A percentile compares a stretch with the other conserved stretches of the same genome.
These are phyloP conservation scores for Artibeus lituratus DNA, from an alignment of 2,797 vertebrate species.

Conservation along the genomic window DNA sequence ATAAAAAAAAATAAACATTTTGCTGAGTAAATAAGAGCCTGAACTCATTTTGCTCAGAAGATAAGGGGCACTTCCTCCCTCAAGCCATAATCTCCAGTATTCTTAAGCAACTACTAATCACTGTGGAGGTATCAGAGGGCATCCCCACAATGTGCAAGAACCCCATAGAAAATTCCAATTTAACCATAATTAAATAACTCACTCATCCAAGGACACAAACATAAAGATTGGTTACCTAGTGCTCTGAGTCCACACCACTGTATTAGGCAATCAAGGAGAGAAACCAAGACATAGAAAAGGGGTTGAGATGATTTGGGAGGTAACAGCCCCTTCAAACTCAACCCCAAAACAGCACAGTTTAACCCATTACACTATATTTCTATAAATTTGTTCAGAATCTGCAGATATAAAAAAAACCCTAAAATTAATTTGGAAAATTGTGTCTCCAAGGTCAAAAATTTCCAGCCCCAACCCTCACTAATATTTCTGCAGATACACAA, in stretches of 20 bases:
- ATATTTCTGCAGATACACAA: not conserved
- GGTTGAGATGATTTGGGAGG: not conserved
- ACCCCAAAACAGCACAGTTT: not conserved
- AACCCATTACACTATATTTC: not conserved
- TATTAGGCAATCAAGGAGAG: not conserved
- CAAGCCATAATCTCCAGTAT: not conserved
- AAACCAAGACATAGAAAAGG: not conserved
- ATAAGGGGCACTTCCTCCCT: not conserved
- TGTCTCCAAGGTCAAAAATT: not conserved
- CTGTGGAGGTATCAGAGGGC: not conserved
- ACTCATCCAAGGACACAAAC: not conserved
- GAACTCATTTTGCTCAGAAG: not conserved
- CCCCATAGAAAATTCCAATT: not conserved
- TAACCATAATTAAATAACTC: not conserved
- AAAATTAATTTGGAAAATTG: not conserved
- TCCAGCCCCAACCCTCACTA: not conserved
- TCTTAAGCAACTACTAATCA: not conserved
- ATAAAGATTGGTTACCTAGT: not conserved
- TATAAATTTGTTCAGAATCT: not conserved
- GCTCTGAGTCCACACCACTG: not conserved
- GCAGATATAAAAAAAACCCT: not conserved
- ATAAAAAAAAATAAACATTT: not conserved
- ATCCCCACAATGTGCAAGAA: not conserved
- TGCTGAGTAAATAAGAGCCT: not conserved
- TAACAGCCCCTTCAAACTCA: not conserved